Evolutionary conservation across 2,888 invertebrate species (phyloP), one percentile per base, ranked within the genome.

Genomic region (Pachycephus smyrnensis): DNA sequence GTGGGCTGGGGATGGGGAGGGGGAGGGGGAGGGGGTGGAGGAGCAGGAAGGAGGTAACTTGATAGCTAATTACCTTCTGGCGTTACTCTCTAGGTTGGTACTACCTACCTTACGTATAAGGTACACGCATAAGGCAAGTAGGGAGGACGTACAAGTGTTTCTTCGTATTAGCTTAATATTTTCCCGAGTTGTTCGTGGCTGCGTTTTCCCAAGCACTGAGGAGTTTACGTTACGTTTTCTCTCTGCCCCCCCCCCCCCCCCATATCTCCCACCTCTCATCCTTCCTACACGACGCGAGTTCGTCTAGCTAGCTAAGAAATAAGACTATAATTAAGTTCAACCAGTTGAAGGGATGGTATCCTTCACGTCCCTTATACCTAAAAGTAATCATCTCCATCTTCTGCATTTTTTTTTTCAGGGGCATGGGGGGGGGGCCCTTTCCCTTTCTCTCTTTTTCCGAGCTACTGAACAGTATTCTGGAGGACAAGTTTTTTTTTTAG

Each of bases 31-130:
- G 81, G 77, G 73, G 11, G 12, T 32, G 75, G 30, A 12, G 37
- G 23, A 37, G 23, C 73, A 75, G 69, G 31, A 35, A 73, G 77
- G 55, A 82, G 83, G 87, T 87, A 88, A 87, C 86, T 85, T 83
- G 86, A 88, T 88, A 87, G 84, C 84, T 88, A 88, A 87, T 88
- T 88, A 88, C 81, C 84, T 86, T 84, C 82, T 80, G 82, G 83
- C 82, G 83, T 83, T 86, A 87, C 85, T 55, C 55, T 55, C 55
- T 55, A 23, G 55, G 55, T 55, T 55, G 55, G 55, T 55, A 55
- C 55, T 55, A 55, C 55, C 55, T 55, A 55, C 55, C 23, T 68
- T 35, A 35, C 40, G 31, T 23, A 33, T 30, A 35, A 35, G 74
- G 74, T n/a, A 30, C 33, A 55, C 23, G 55, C 69, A 33, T 78